These are phyloP conservation scores for Cotesia typhae DNA, from an alignment of 1,140 invertebrate genomes.

Conservation along the genomic window DNA sequence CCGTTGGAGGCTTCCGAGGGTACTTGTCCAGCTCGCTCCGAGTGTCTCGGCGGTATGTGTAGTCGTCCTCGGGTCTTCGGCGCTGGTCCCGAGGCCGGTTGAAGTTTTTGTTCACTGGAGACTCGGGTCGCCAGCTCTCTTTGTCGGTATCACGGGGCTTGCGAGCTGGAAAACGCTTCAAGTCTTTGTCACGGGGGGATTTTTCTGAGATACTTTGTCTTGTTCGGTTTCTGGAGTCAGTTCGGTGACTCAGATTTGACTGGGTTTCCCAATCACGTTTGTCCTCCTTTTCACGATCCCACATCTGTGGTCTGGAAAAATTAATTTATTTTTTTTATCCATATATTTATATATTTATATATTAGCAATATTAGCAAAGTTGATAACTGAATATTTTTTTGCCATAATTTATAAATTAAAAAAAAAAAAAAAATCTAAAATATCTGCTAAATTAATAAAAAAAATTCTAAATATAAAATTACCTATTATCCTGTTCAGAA, in stretches of 20 bases:
- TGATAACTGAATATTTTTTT: too few relatives aligned
- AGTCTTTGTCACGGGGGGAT: slow-evolving; percentile 54
- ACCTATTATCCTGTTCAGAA: slow-evolving; percentile 57
- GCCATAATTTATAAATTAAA: too few relatives aligned
- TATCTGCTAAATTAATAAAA: neutral
- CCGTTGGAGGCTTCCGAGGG: slow-evolving; percentile 68
- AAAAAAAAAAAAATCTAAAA: neutral
- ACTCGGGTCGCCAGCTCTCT: slow-evolving; percentile 60
- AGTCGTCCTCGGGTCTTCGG: slow-evolving; percentile 57
- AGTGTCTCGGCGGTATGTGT: slow-evolving; percentile 64
- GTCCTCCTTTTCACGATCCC: slow-evolving; percentile 44
- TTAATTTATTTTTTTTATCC: too few relatives aligned
- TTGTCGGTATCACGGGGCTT: slow-evolving; percentile 53
- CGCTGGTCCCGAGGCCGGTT: neutral
- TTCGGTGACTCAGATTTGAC: slow-evolving; percentile 53
- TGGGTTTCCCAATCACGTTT: slow-evolving; percentile 58
- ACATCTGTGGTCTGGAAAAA: neutral
- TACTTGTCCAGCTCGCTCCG: slow-evolving; percentile 67
- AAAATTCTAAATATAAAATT: slow-evolving; percentile 45
- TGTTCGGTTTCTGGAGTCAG: slow-evolving; percentile 45
- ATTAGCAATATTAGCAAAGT: too few relatives aligned
- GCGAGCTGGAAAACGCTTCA: slow-evolving; percentile 56
- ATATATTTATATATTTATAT: too few relatives aligned
- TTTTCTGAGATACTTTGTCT: slow-evolving; percentile 32
- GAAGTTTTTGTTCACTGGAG: slow-evolving; percentile 57